Evolutionary conservation across 2,113 vertebrate genomes (phyloP).

Genomic region (Chitala chitala): DNA sequence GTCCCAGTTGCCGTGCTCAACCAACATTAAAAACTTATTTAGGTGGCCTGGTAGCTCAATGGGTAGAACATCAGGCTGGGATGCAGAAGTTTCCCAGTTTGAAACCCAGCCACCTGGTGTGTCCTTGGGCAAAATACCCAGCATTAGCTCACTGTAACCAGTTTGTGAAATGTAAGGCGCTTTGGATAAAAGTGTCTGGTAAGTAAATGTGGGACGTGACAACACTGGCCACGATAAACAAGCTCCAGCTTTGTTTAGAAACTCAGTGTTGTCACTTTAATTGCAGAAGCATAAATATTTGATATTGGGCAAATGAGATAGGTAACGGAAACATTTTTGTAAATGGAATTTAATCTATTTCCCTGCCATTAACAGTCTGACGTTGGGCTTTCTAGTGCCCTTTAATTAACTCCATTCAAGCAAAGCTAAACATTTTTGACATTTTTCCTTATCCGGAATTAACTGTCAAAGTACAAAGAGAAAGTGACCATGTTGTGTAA

Average conservation of each 20-base stretch:
- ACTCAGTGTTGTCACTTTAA: constrained; percentile 74
- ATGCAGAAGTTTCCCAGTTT: too few species aligned
- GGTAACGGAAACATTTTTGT: constrained; percentile 82
- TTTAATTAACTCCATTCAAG: constrained; percentile 96
- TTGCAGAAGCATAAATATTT: constrained; percentile 88
- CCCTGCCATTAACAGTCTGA: constrained; percentile 84
- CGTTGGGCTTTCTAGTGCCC: constrained; percentile 78
- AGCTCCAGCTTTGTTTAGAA: constrained; percentile 27
- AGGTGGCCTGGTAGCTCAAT: not conserved
- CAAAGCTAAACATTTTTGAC: constrained; percentile 99
- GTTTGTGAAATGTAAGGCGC: not conserved
- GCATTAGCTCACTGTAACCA: too few species aligned
- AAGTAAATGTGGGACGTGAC: constrained; percentile 29
- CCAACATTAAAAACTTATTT: not conserved
- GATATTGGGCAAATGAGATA: constrained; percentile 95
- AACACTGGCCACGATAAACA: not conserved
- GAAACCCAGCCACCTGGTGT: too few species aligned
- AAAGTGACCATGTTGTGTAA: constrained; percentile 84
- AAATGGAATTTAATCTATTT: constrained; percentile 93
- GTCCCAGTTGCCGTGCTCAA: not conserved
- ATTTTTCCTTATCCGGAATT: constrained; percentile 93
- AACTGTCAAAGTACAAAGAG: constrained; percentile 93
- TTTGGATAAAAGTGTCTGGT: not conserved
- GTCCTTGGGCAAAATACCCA: too few species aligned
- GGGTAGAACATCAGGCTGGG: too few species aligned